Base-by-base conservation (phyloP, 2,888 invertebrate genomes). In the Octodonta nipae region DNA sequence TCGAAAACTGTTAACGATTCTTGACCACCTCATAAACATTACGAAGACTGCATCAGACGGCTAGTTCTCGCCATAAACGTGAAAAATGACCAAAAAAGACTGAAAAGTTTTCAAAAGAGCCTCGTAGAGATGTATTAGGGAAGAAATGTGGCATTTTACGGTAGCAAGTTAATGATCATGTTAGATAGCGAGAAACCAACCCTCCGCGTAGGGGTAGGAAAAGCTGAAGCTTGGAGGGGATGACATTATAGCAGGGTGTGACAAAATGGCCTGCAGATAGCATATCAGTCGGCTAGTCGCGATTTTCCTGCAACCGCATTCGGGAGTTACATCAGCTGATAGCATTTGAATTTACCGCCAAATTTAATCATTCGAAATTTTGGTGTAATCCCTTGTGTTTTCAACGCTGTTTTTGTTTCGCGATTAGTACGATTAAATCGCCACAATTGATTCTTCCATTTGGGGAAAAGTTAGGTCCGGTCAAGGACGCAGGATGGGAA, bases 401-500 rank as follows among this genome's bases (percentile, higher is more conserved):
- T n/a, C n/a, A 34, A 27, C 13, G 3, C 24, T 24, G 16, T 13
- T 11, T 34, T 20, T 16, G 17, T 25, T 24, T 7, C n/a, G 10
- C 11, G n/a, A 28, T n/a, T 12, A 14, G 13, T 4, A 11, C n/a
- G n/a, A n/a, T n/a, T n/a, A n/a, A n/a, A 22, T 28, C 42, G 44
- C 38, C 60, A 62, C 59, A 50, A 61, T 61, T 55, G 59, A 60
- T 58, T 55, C 60, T 33, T 59, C 68, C 42, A 67, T 73, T 60
- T 74, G 73, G 73, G 70, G 69, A 46, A 71, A 72, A 53, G 68
- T 71, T 49, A 70, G 73, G 41, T 49, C 53, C 65, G 67, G 69
- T 54, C 66, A 64, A 63, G 70, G 73, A 61, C 75, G 75, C 54
- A 78, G 76, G 56, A 78, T 78, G 78, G 78, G 77, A 47, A 77